These are phyloP conservation scores for Elanoides forficatus DNA, from an alignment of 2,113 vertebrate species.

Conservation along the genomic window DNA sequence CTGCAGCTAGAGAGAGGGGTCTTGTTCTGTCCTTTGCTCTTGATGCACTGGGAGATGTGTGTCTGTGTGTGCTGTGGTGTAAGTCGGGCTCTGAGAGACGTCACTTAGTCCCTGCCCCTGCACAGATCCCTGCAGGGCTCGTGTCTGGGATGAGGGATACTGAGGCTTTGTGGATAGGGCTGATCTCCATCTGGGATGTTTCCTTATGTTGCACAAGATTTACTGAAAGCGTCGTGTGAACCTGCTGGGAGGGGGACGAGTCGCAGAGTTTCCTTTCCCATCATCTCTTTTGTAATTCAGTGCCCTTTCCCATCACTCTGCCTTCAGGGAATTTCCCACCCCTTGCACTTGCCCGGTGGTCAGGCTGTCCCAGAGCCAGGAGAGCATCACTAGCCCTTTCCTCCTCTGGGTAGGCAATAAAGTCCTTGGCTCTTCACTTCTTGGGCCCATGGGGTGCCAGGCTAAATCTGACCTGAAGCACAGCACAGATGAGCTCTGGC, in stretches of 20 bases:
- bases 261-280: not conserved
- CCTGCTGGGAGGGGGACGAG: not conserved
- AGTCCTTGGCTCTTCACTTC: not conserved
- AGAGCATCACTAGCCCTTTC: not conserved
- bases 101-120: not conserved
- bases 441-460: not conserved
- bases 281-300: not conserved
- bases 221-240: not conserved
- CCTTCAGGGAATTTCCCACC: not conserved
- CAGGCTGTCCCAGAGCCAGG: not conserved
- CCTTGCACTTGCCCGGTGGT: not conserved
- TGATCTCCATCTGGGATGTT: not conserved
- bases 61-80: not conserved
- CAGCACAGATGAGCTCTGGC: not conserved
- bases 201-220: not conserved
- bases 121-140: not conserved
- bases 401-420: not conserved
- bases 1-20: not conserved
- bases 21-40: not conserved
- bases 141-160: not conserved
- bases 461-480: not conserved
- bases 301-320: not conserved
- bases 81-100: not conserved
- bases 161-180: not conserved
- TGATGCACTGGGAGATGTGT: accelerated